Evolutionary conservation across 2,888 invertebrate genomes (phyloP), one percentile per base, ranked within the genome.

Genomic region (Orthonevra nobilis): DNA sequence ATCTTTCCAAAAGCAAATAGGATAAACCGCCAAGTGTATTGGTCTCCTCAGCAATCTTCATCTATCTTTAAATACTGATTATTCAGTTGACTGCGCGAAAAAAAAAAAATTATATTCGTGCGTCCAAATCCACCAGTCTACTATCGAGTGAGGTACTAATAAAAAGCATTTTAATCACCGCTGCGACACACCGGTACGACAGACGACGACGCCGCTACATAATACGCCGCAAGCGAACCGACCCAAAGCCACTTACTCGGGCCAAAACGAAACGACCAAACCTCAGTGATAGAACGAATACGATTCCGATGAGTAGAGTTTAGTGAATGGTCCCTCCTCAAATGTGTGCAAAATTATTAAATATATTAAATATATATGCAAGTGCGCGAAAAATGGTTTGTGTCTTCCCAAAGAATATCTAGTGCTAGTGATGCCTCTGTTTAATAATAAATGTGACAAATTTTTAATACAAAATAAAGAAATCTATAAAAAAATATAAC

Each of bases 201-300:
- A 81, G 54, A n/a, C n/a, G n/a, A n/a, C n/a, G n/a, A n/a, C n/a
- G n/a, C n/a, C n/a, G n/a, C n/a, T n/a, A n/a, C n/a, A n/a, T 46
- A 66, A 66, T 58, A 75, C 69, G 68, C 72, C 52, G 38, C 44
- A 42, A 40, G 44, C 46, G 15, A 46, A 58, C 30, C 17, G 20
- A 56, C 68, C n/a, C 32, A 60, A 50, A 42, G 81, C 61, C 50
- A 79, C 72, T 79, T 68, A 79, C 72, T 79, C 66, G 66, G 72
- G 70, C 42, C 54, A 64, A 61, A 36, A 19, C 14, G 42, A 61
- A 64, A 63, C 68, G 60, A 58, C 72, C 74, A 40, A 68, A 69
- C 81, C 68, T 70, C 81, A 82, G 82, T 82, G 73, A 79, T 82
- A 77, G 81, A 77, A 81, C 83, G 82, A 81, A 79, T 77, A 68